phyloP scores from a whole-genome alignment of 2,797 vertebrate species.

The Ambastaia sidthimunki region DNA sequence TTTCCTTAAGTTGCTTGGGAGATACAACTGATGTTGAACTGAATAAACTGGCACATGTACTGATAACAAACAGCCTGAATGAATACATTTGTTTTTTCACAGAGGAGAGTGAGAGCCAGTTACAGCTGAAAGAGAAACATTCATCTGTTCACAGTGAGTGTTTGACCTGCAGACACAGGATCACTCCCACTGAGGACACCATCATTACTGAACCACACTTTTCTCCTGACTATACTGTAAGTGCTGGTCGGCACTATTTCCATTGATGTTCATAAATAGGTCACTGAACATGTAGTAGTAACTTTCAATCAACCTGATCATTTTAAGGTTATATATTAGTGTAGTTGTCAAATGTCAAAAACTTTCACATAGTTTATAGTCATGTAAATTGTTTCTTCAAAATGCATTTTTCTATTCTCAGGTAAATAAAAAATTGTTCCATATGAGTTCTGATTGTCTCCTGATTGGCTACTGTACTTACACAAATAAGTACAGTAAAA shows the following conservation, averaged over 20 bases:
- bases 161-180: conserved; percentile 63
- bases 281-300: too few species aligned
- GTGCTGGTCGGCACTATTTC: conserved; percentile 15
- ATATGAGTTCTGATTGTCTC: too few species aligned
- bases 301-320: too few species aligned
- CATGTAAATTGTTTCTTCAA: too few species aligned
- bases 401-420: too few species aligned
- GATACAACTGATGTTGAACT: neutral
- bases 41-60: neutral
- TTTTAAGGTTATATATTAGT: too few species aligned
- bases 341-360: too few species aligned
- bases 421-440: too few species aligned
- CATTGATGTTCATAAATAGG: too few species aligned
- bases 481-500: too few species aligned
- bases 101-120: neutral
- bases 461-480: too few species aligned
- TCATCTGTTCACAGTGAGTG: conserved; percentile 64
- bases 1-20: neutral
- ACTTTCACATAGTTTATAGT: too few species aligned
- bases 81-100: neutral
- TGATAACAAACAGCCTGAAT: neutral
- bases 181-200: conserved; percentile 69
- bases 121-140: conserved; percentile 68
- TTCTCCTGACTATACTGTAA: conserved; percentile 62
- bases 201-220: conserved; percentile 52